Evolutionary conservation across 2,797 vertebrate genomes (phyloP), one percentile per base, ranked within the genome.

Genomic region (Ctenochaetus hawaiiensis): DNA sequence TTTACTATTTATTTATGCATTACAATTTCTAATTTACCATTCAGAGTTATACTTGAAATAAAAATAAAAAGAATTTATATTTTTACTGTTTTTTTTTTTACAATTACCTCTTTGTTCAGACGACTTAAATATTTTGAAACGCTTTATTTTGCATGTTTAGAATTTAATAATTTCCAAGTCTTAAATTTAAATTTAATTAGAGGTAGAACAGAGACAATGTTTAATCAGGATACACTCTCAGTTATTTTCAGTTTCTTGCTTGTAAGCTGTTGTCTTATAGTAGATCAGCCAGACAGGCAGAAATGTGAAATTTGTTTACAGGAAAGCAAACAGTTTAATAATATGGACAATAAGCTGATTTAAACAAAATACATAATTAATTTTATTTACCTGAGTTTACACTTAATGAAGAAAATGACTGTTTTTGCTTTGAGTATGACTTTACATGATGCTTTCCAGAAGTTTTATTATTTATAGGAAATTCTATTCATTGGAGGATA

Each of bases 201-300:
- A 54, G 17, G 6, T 20, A 9, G 17, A 54, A 43, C 22, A 1
- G 48, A 54, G 5, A 63, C 14, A 18, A 23, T 45, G 8, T 41
- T 66, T 6, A 41, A 13, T 16, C 37, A 13, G 37, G 34, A 14
- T 73, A 23, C 22, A 73, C 44, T 47, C 56, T 14, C 17, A 41
- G 9, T 52, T 51, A 49, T 65, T 57, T 74, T 26, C 11, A 43
- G n/a, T 65, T 49, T 43, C 67, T 34, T 44, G 20, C 54, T 20
- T 34, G 34, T 18, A 14, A 69, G 48, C 53, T 41, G 39, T 41
- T 41, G 11, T 9, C 11, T 9, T 41, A 41, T 12, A 41, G 39
- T 12, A 44, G 58, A 13, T 22, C 34, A 51, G n/a, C 53, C 52
- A 20, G 0, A 67, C 37, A 5, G 49, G 37, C 16, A 74, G 18